A percentile compares a stretch with the other conserved stretches of the same genome.
phyloP scores from a whole-genome alignment of 53 echinoderm and acorn worm genomes.

The Holothuria scabra region DNA sequence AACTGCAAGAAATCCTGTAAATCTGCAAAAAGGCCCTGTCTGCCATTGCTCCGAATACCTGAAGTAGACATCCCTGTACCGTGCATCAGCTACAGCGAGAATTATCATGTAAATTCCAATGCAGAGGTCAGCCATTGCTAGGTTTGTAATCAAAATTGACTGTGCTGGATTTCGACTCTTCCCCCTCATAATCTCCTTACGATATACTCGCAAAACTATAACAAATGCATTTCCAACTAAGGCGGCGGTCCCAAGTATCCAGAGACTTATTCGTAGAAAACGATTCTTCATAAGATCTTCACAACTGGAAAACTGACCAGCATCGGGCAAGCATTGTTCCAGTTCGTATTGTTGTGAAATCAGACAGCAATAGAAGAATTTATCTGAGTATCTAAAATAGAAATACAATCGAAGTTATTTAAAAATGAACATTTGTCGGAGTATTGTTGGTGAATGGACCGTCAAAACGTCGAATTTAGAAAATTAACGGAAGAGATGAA shows the following conservation, averaged over 20 bases:
- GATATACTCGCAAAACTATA: constrained; percentile 10
- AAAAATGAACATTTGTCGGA: too few species aligned
- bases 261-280: constrained; percentile 35
- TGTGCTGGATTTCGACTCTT: constrained; percentile 9
- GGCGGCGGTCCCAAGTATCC: constrained; percentile 47
- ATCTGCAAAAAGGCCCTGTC: constrained; percentile 54
- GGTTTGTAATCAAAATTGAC: constrained; percentile 38
- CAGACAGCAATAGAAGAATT: background rate
- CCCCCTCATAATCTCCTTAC: background rate
- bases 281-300: constrained; percentile 46
- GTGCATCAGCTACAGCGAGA: constrained; percentile 19
- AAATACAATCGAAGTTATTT: too few species aligned
- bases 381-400: too few species aligned
- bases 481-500: too few species aligned
- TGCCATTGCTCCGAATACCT: constrained; percentile 43
- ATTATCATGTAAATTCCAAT: constrained; percentile 51
- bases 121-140: constrained; percentile 26
- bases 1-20: constrained; percentile 73
- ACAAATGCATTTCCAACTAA: constrained; percentile 47
- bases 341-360: background rate
- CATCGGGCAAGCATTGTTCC: constrained; percentile 20
- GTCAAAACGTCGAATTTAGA: too few species aligned
- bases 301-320: constrained; percentile 50
- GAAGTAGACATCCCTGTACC: constrained; percentile 29
- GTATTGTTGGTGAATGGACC: too few species aligned